phyloP scores from a whole-genome alignment of 2,113 vertebrate genomes.

The Alexandromys fortis region DNA sequence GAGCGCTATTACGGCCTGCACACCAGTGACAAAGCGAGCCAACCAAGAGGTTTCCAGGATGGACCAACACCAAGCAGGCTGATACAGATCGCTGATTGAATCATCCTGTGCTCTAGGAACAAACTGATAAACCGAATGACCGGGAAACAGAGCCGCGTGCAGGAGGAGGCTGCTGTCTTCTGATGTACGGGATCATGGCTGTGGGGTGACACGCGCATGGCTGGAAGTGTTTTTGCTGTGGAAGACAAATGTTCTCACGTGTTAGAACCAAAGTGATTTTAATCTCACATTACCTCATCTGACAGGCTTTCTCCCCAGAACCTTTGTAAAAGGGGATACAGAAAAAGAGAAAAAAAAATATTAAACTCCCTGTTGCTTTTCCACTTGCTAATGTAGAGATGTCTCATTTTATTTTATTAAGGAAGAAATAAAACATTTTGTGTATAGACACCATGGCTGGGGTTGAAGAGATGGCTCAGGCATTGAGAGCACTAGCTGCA shows the following conservation, averaged over 20 bases:
- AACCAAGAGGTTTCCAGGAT: neutral
- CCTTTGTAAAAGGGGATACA: neutral
- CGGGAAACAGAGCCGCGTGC: neutral
- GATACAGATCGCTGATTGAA: neutral
- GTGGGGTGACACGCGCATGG: neutral
- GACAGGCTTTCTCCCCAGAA: neutral
- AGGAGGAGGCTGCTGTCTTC: neutral
- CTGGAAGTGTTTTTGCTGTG: neutral
- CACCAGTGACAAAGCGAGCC: neutral
- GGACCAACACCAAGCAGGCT: neutral
- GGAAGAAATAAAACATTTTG: neutral
- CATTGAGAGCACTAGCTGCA: neutral
- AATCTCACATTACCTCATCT: neutral
- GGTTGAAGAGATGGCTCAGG: neutral
- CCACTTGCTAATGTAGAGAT: neutral
- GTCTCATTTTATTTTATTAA: neutral
- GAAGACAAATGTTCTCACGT: neutral
- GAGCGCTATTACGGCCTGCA: neutral
- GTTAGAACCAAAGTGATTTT: slow-evolving; percentile 22
- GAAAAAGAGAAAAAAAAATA: neutral
- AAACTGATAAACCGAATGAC: neutral
- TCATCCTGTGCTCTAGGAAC: neutral
- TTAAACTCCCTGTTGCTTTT: neutral
- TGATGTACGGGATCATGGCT: neutral
- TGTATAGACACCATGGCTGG: neutral